These are phyloP conservation scores for Hyles vespertilio DNA, from an alignment of 1,140 invertebrate genomes.

Conservation along the genomic window DNA sequence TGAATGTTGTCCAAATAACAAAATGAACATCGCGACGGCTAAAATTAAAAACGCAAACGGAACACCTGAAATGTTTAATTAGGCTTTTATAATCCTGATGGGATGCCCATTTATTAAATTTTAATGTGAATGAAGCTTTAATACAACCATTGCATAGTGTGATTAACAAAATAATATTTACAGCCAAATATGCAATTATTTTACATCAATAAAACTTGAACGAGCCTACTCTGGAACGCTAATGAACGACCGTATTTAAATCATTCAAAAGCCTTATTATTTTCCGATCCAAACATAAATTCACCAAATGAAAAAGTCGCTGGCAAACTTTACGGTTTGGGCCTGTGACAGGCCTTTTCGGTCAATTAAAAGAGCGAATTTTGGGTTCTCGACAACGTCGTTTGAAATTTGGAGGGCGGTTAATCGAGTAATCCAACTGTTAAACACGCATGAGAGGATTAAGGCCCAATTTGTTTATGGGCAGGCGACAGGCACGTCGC, in stretches of 20 bases:
- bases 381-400: slow-evolving; percentile 23
- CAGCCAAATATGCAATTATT: no score
- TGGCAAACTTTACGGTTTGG: slow-evolving; percentile 21
- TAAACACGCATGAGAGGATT: slow-evolving; percentile 47
- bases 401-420: slow-evolving; percentile 28
- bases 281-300: slow-evolving; percentile 16
- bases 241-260: slow-evolving; percentile 2
- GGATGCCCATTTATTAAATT: no score
- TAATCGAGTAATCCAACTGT: slow-evolving; percentile 40
- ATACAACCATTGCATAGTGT: no score
- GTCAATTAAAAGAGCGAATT: slow-evolving; percentile 30
- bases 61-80: no score
- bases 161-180: no score
- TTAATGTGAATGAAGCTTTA: no score
- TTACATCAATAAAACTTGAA: no score
- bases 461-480: slow-evolving; percentile 33
- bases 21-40: no score
- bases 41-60: no score
- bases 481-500: slow-evolving; percentile 17
- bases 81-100: no score
- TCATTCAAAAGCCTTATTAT: slow-evolving; percentile 8
- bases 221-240: no score
- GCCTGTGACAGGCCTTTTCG: slow-evolving; percentile 24
- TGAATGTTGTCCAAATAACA: background rate
- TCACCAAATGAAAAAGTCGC: slow-evolving; percentile 19